Evolutionary conservation across 2,113 vertebrate genomes (phyloP).

Genomic region (Cyprinodon variegatus): DNA sequence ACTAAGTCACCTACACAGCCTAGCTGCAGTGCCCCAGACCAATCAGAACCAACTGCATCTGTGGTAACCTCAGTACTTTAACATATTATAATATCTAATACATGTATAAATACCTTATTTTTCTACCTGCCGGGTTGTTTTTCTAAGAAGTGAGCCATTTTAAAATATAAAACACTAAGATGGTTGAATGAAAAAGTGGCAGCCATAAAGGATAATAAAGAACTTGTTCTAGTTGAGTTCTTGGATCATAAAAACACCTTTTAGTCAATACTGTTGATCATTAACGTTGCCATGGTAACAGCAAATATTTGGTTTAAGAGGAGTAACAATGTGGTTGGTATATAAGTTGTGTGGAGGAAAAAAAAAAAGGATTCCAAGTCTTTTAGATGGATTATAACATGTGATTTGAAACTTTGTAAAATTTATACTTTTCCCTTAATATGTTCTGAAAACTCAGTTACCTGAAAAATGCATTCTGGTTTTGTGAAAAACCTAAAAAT

Average conservation of each 20-base stretch:
- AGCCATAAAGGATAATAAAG: background rate
- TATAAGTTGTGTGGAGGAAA: too few species aligned
- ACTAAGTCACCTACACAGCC: constrained; percentile 94
- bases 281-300: too few species aligned
- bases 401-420: background rate
- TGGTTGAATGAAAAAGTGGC: background rate
- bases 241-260: background rate
- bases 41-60: constrained; percentile 99
- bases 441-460: too few species aligned
- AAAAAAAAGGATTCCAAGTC: too few species aligned
- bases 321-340: too few species aligned
- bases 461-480: too few species aligned
- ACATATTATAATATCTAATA: background rate
- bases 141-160: background rate
- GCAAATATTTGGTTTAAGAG: too few species aligned
- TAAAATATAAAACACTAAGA: background rate
- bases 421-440: too few species aligned
- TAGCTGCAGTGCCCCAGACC: constrained; percentile 95
- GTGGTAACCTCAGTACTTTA: constrained; percentile 73
- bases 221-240: background rate
- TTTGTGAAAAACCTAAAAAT: too few species aligned
- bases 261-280: too few species aligned
- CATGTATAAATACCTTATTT: background rate
- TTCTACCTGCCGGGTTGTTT: background rate
- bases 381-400: too few species aligned